Conservation (phyloP, 1,140 invertebrate species). For the Drosophila littoralis region DNA sequence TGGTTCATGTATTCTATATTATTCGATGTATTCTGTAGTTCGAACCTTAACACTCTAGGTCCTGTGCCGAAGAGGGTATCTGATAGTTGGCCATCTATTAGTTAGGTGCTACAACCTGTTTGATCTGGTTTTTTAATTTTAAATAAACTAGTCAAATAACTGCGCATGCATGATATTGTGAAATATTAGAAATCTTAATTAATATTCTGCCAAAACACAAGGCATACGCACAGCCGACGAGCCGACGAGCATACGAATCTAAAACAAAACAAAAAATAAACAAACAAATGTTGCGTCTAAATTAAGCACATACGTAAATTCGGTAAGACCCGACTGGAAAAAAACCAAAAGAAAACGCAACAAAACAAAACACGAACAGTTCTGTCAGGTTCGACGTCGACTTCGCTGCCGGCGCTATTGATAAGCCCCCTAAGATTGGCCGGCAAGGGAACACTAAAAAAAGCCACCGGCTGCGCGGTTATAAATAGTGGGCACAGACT, state of each 20-base stretch:
- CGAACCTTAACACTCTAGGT: too few species aligned
- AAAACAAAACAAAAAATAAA: conserved; percentile 1
- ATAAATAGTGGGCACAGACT: conserved; percentile 56
- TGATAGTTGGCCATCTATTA: too few species aligned
- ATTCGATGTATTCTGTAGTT: too few species aligned
- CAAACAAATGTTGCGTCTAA: conserved; percentile 7
- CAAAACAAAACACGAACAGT: conserved; percentile 2
- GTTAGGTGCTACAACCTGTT: too few species aligned
- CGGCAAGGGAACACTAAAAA: conserved; percentile 33
- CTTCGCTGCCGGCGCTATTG: conserved; percentile 7
- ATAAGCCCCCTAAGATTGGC: conserved; percentile 32
- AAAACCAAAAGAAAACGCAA: conserved; percentile 22
- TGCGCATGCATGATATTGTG: too few species aligned
- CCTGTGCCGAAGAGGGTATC: too few species aligned
- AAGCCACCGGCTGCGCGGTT: conserved; percentile 30
- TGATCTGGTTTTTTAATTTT: too few species aligned
- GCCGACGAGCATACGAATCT: not conserved
- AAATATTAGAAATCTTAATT: too few species aligned
- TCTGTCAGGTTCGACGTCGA: not conserved
- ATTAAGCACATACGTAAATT: conserved; percentile 38
- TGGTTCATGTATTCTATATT: too few species aligned
- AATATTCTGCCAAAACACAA: too few species aligned
- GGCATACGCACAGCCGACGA: too few species aligned
- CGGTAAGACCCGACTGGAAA: conserved; percentile 22
- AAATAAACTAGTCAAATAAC: too few species aligned